A percentile compares a stretch with the other conserved stretches of the same genome.
Conservation (phyloP, 2,113 vertebrate genomes). For the Gallinago jamesoni region DNA sequence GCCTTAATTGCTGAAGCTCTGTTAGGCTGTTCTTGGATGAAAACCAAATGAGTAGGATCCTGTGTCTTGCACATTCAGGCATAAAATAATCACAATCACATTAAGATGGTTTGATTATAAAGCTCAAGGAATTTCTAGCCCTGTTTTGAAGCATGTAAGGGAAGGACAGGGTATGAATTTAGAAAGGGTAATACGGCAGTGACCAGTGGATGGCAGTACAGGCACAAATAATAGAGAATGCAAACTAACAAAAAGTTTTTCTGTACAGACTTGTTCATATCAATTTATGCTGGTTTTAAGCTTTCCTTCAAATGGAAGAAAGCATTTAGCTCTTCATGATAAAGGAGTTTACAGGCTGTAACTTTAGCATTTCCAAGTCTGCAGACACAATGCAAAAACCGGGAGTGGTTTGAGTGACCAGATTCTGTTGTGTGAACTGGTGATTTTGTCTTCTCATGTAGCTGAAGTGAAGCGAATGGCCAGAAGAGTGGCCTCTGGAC, state of each 20-base stretch:
- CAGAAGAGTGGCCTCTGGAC: slow-evolving; percentile 63
- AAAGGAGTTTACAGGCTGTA: not conserved
- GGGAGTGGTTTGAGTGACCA: not conserved
- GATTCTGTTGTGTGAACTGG: not conserved
- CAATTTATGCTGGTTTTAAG: not conserved
- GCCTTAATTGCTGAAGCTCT: not conserved
- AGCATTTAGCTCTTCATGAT: accelerated
- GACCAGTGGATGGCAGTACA: slow-evolving; percentile 51
- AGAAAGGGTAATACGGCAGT: not conserved
- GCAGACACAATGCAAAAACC: accelerated
- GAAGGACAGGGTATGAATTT: accelerated
- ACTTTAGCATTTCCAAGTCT: not conserved
- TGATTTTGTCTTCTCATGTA: slow-evolving; percentile 11
- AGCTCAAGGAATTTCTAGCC: not conserved
- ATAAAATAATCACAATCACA: not conserved
- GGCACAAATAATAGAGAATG: not conserved
- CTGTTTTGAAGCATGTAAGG: not conserved
- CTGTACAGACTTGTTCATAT: accelerated
- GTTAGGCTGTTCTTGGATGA: not conserved
- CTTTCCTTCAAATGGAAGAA: not conserved
- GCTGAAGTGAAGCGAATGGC: slow-evolving; percentile 76
- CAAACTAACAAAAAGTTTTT: not conserved
- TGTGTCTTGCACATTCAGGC: not conserved
- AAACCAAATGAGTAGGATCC: not conserved
- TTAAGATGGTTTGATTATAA: not conserved